Conservation (phyloP, 2,888 invertebrate genomes). For the Drosophila birchii region DNA sequence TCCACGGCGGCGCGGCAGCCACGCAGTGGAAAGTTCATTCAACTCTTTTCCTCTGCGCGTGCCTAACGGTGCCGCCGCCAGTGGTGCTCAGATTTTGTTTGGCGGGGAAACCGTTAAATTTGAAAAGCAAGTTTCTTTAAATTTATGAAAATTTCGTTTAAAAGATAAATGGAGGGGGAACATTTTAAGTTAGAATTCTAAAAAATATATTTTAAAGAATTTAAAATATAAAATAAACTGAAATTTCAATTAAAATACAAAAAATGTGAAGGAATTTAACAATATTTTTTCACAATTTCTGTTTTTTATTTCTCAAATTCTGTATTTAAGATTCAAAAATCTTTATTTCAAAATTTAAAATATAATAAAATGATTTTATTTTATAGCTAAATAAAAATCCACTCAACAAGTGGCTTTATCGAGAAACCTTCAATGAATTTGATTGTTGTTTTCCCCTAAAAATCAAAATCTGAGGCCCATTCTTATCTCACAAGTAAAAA, state of each 20-base stretch:
- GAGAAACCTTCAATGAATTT: slow-evolving; percentile 7
- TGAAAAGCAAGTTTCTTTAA: not conserved
- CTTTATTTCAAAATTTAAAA: not conserved
- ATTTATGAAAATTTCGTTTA: not conserved
- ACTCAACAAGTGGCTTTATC: not conserved
- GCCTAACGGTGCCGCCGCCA: slow-evolving; percentile 53
- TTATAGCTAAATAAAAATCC: not conserved
- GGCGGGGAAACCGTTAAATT: not conserved
- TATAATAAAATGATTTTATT: not conserved
- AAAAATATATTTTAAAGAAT: too few species aligned
- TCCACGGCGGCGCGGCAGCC: slow-evolving; percentile 67
- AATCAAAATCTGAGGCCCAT: slow-evolving; percentile 5
- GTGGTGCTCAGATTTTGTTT: slow-evolving; percentile 17
- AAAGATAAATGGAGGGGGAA: too few species aligned
- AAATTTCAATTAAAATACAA: too few species aligned
- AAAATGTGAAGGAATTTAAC: too few species aligned
- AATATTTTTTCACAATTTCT: too few species aligned
- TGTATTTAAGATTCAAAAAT: too few species aligned
- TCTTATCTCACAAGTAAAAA: slow-evolving; percentile 14
- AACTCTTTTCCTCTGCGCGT: slow-evolving; percentile 62
- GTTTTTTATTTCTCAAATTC: too few species aligned
- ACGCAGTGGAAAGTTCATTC: slow-evolving; percentile 65
- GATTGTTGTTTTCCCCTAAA: not conserved
- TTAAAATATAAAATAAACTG: too few species aligned
- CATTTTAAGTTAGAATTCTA: too few species aligned